Conservation (phyloP, 2,888 invertebrate genomes). For the Eremobia ochroleuca region DNA sequence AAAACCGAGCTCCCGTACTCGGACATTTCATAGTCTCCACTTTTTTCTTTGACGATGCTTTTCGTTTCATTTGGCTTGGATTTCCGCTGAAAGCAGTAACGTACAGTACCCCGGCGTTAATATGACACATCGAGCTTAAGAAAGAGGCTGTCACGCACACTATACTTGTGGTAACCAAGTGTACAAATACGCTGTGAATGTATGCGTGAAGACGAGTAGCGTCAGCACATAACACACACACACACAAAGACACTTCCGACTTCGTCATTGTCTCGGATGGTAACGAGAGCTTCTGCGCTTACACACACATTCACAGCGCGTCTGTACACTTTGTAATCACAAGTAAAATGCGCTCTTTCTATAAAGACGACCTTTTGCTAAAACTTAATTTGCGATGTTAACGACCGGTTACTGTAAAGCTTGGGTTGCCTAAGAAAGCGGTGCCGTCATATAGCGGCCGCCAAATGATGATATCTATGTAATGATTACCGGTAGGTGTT, state of each 20-base stretch:
- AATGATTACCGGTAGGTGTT: not conserved
- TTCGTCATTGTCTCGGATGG: not conserved
- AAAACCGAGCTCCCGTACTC: not conserved
- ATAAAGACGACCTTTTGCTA: not conserved
- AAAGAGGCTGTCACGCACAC: not conserved
- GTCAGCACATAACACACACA: not conserved
- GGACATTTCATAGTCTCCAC: conserved; percentile 6
- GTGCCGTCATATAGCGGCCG: not conserved
- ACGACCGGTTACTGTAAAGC: not conserved
- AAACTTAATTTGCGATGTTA: not conserved
- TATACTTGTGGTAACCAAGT: not conserved
- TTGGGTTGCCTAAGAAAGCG: not conserved
- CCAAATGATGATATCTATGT: not conserved
- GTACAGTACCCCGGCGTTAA: not conserved
- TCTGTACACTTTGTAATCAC: not conserved
- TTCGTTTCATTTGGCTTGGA: conserved; percentile 7
- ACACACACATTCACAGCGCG: not conserved
- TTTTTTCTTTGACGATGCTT: not conserved
- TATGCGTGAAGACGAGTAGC: not conserved
- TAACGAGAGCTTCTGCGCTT: not conserved
- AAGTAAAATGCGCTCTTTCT: not conserved
- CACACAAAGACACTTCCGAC: not conserved
- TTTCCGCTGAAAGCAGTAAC: conserved; percentile 42
- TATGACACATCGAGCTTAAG: not conserved
- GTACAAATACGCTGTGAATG: not conserved